Base-by-base conservation (phyloP, 1,140 invertebrate species). In the Parapsyche elsis region DNA sequence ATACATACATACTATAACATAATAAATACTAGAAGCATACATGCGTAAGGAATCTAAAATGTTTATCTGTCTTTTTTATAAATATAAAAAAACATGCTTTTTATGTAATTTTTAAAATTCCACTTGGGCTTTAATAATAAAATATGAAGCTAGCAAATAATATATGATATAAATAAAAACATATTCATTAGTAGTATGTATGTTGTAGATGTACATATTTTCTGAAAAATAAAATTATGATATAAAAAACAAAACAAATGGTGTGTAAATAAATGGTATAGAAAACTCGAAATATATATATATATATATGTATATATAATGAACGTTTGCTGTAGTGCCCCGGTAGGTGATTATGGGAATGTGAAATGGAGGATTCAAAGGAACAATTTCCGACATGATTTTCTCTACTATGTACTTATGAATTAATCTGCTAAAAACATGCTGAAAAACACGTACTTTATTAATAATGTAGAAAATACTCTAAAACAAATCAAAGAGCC, bases 401-500 rank as follows among this genome's bases (percentile, higher is more conserved):
- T 71, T 81, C 67, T 49, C 77, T 79, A 83, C 81, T 70, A n/a
- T n/a, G n/a, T n/a, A 74, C 30, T 16, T 78, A 81, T 74, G 75
- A 77, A 80, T 81, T 73, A 80, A 83, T 81, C 82, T 79, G 80
- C 82, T 83, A 83, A 79, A 46, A 46, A 24, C 82, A 83, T 83
- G 82, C 82, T 73, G 82, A 80, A 83, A 79, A 80, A 61, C 78
- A 78, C 57, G 59, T 49, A 76, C 46, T 78, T 77, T 45, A 77
- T 77, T 77, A 77, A 44, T 77, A 77, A 77, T 77, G 75, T 67
- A 64, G 57, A 30, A 77, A 77, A 77, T 77, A 77, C 75, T 64
- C 75, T 30, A 79, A 80, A 78, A 80, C 70, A 75, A 70, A 77
- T 30, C 45, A 57, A 24, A 81, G 70, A 77, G 57, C 79, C 81